Base-by-base conservation (phyloP, 1,140 invertebrate genomes). In the Homarus americanus region DNA sequence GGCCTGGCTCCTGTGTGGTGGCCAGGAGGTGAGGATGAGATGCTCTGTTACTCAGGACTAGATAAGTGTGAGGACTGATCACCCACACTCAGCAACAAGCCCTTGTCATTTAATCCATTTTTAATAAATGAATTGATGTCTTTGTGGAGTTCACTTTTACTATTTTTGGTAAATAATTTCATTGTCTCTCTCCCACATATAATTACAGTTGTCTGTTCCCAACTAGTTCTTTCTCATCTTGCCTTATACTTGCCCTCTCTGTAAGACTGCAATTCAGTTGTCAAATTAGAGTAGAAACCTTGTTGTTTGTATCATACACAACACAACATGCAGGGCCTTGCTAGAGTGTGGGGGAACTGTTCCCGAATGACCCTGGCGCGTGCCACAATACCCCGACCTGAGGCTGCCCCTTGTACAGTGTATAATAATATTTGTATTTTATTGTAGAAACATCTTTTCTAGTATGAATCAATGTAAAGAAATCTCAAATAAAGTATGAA, bases 341-440 rank as follows among this genome's bases (percentile, higher is more conserved):
- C 40, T 36, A 49, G 36, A 79, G 40, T 28, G 41, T 63, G 82
- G 80, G 69, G 80, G 69, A 82, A 53, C 36, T 28, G 44, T 9
- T 10, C 12, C 63, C 40, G 15, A 40, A 15, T 32, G 32, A 32
- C 32, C 76, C 75, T 28, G 0, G 32, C 36, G 49, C 44, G 20
- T 53, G 5, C 41, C 40, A 69, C 28, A 15, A 32, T 28, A 76
- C 76, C 38, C 75, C 12, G 38, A 84, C 36, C 63, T 72, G 36
- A 24, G 49, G 44, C 84, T 87, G 84, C 58, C 41, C n/a, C 58
- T 83, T 90, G 88, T 90, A 90, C 88, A 90, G 88, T 90, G 88
- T 90, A 90, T 90, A 88, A 69, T 80, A 84, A 73, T 83, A 90
- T 76, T 76, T 90, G 88, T 90, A 90, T 90, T 90, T 84, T 90